Evolutionary conservation across 2,888 invertebrate genomes (phyloP).

Genomic region (Masnerella sp.): DNA sequence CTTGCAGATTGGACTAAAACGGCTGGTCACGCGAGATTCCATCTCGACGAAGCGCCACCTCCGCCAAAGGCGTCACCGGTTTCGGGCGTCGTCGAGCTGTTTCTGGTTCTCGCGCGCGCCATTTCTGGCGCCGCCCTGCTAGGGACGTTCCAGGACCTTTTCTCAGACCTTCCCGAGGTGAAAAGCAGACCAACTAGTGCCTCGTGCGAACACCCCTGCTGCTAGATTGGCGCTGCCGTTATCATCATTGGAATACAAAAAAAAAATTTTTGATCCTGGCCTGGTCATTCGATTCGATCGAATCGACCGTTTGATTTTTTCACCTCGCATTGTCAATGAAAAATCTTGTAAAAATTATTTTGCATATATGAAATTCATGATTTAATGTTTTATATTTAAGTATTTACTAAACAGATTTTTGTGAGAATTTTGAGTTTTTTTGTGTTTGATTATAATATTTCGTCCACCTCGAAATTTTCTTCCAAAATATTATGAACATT

Average conservation of each 20-base stretch:
- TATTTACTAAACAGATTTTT: no score
- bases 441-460: no score
- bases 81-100: slow-evolving; percentile 79
- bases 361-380: no score
- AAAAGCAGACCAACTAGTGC: slow-evolving; percentile 79
- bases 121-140: slow-evolving; percentile 84
- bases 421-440: no score
- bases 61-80: slow-evolving; percentile 79
- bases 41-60: slow-evolving; percentile 80
- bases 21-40: slow-evolving; percentile 86
- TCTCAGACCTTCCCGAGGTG: slow-evolving; percentile 91
- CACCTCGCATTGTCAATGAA: background rate
- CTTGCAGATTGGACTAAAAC: slow-evolving; percentile 88
- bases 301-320: background rate
- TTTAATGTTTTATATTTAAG: no score
- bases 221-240: slow-evolving; percentile 87
- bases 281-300: no score
- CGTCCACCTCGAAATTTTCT: no score
- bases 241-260: slow-evolving; percentile 71
- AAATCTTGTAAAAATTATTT: no score
- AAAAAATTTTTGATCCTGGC: background rate
- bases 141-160: slow-evolving; percentile 82
- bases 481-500: no score
- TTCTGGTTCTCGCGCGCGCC: slow-evolving; percentile 88
- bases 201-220: slow-evolving; percentile 84